phyloP scores from a whole-genome alignment of 2,888 invertebrate genomes.

The Podabrus alpinus region DNA sequence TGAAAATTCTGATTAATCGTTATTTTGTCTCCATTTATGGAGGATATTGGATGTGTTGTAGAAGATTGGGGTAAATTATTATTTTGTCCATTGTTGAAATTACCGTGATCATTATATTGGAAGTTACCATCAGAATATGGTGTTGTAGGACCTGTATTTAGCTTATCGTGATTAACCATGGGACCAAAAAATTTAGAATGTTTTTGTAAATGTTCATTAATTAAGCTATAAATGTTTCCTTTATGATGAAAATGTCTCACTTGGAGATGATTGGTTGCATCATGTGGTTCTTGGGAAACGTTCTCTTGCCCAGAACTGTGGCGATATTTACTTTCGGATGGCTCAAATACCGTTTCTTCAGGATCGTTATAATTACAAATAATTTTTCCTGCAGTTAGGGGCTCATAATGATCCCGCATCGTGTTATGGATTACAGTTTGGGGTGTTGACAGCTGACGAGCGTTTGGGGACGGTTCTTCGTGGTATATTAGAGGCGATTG shows the following conservation, averaged over 20 bases:
- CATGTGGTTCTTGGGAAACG: not conserved
- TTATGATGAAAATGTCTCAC: not conserved
- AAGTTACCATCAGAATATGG: not conserved
- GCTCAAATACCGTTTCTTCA: not conserved
- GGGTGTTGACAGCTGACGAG: not conserved
- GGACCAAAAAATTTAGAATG: not conserved
- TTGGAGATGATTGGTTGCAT: not conserved
- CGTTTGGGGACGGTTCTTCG: not conserved
- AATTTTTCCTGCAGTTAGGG: not conserved
- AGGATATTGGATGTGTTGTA: conserved; percentile 7
- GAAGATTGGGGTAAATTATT: not conserved
- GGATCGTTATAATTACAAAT: not conserved
- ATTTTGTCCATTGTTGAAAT: not conserved
- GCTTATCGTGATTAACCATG: too few species aligned
- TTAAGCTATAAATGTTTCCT: not conserved
- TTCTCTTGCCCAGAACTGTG: not conserved
- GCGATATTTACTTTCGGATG: not conserved
- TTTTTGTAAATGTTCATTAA: not conserved
- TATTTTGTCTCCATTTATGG: conserved; percentile 1
- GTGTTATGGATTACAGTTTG: not conserved
- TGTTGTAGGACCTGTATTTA: not conserved
- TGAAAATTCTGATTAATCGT: conserved; percentile 3
- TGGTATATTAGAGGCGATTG: not conserved
- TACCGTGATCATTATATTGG: not conserved
- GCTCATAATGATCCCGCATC: not conserved